Conservation (phyloP, 2,113 vertebrate genomes). For the Blennius ocellaris region DNA sequence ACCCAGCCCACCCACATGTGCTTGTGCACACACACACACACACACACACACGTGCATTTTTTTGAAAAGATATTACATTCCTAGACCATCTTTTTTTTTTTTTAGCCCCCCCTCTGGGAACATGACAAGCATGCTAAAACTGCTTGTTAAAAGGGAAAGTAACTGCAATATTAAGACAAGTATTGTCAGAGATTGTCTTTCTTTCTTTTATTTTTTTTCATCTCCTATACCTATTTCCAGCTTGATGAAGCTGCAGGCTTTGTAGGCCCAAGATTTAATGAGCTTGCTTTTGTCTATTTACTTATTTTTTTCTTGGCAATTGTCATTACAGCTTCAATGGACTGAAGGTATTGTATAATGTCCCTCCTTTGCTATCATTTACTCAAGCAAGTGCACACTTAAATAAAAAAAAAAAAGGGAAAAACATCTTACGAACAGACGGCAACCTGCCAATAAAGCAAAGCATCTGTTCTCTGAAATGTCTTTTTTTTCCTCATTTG, state of each 20-base stretch:
- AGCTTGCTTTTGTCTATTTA: not conserved
- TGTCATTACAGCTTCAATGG: not conserved
- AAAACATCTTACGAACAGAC: not conserved
- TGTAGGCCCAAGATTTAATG: not conserved
- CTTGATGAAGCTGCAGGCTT: not conserved
- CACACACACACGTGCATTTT: conserved; percentile 25
- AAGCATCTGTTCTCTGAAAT: conserved; percentile 35
- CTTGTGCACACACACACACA: conserved; percentile 30
- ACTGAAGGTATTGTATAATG: not conserved
- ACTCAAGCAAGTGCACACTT: conserved; percentile 1
- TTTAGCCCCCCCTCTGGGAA: conserved; percentile 15
- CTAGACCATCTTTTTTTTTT: conserved; percentile 27
- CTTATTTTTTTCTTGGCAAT: not conserved
- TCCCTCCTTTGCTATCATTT: not conserved
- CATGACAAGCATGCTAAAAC: conserved; percentile 33
- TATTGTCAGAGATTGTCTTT: conserved; percentile 8
- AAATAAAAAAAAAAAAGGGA: not conserved
- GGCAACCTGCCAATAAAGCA: conserved; percentile 12
- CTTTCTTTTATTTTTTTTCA: not conserved
- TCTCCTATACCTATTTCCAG: conserved; percentile 1
- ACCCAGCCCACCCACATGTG: conserved; percentile 72
- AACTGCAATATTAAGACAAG: conserved; percentile 9
- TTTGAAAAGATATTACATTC: conserved; percentile 39
- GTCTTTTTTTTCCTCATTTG: not conserved
- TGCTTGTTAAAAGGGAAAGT: conserved; percentile 30